These are phyloP conservation scores for Pimephales promelas DNA, from an alignment of 2,113 vertebrate species.

Conservation along the genomic window DNA sequence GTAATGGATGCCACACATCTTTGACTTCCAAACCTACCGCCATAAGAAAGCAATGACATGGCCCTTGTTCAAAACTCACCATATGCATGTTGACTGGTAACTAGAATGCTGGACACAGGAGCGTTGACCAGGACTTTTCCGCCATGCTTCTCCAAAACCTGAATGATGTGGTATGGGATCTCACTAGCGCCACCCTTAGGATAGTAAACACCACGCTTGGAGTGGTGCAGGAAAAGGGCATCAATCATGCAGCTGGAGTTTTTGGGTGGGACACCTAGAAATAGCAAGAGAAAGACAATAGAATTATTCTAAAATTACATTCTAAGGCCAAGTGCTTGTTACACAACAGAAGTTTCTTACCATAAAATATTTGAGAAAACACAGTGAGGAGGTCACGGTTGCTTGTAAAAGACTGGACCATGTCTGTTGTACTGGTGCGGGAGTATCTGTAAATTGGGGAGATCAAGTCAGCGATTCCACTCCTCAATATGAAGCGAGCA, in stretches of 20 bases:
- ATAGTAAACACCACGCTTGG: conserved; percentile 32
- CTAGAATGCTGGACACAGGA: conserved; percentile 4
- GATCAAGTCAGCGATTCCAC: conserved; percentile 39
- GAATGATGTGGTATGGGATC: conserved; percentile 38
- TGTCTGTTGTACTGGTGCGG: conserved; percentile 1
- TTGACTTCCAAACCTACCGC: too few relatives aligned
- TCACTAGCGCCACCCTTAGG: conserved; percentile 31
- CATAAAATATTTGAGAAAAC: not conserved
- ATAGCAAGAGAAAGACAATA: not conserved
- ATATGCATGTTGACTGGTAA: too few relatives aligned
- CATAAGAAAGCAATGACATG: too few relatives aligned
- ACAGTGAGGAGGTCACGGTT: conserved; percentile 10
- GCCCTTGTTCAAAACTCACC: not conserved
- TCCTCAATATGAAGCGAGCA: conserved; percentile 26
- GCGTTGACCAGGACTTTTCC: conserved; percentile 30
- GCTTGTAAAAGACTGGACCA: conserved; percentile 3
- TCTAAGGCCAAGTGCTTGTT: too few relatives aligned
- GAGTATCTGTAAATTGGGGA: conserved; percentile 23
- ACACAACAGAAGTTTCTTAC: not conserved
- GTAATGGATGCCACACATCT: too few relatives aligned
- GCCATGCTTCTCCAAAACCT: conserved; percentile 23
- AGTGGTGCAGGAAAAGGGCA: conserved; percentile 28
- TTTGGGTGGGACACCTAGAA: conserved; percentile 16
- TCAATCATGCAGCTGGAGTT: conserved; percentile 28
- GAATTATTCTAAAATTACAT: too few relatives aligned